A percentile compares a stretch with the other conserved stretches of the same genome.
Conservation (phyloP, 1,140 invertebrate genomes). For the Dreissena rostriformis region DNA sequence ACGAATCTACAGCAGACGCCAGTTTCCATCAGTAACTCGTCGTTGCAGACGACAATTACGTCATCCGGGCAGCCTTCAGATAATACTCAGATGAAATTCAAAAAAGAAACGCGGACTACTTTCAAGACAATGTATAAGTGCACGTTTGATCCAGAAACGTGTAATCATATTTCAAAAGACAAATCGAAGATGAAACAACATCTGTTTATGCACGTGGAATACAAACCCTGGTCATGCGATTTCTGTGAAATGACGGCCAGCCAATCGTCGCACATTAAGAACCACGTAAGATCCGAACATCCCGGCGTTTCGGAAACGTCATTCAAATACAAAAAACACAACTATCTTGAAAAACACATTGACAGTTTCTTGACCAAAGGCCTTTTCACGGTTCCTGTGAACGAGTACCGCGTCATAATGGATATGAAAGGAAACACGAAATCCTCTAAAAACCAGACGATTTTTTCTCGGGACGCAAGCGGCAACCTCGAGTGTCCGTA, state of each 20-base stretch:
- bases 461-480: constrained; percentile 31
- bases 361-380: constrained; percentile 46
- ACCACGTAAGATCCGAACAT: constrained; percentile 52
- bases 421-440: constrained; percentile 57
- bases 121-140: constrained; percentile 57
- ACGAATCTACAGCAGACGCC: background rate
- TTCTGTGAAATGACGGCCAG: constrained; percentile 55
- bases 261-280: constrained; percentile 56
- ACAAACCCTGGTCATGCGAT: constrained; percentile 56
- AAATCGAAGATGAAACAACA: constrained; percentile 59
- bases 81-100: background rate
- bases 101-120: constrained; percentile 30
- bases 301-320: constrained; percentile 29
- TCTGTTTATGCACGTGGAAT: constrained; percentile 54
- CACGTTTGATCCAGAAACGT: constrained; percentile 55
- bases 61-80: too few species aligned
- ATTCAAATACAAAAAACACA: constrained; percentile 53
- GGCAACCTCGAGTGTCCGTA: constrained; percentile 47
- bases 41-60: too few species aligned
- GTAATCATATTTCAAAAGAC: constrained; percentile 56
- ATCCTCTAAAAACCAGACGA: constrained; percentile 29
- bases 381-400: constrained; percentile 47
- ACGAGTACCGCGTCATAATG: constrained; percentile 48
- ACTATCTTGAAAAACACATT: constrained; percentile 56
- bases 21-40: background rate